phyloP scores from a whole-genome alignment of 2,113 vertebrate genomes.

The Alces alces region DNA sequence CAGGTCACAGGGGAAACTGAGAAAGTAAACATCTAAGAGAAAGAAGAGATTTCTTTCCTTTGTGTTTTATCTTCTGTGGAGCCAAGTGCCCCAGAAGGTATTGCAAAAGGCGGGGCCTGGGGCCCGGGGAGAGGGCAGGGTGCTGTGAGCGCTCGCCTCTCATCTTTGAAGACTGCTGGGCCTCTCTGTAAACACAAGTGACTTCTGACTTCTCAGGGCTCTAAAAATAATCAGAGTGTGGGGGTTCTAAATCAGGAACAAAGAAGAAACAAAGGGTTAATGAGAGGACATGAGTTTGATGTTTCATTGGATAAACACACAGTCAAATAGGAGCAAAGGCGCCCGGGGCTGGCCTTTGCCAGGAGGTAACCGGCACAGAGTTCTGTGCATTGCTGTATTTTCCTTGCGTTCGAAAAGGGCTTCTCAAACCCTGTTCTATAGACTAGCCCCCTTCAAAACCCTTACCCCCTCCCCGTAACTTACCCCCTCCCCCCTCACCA shows the following conservation, averaged over 20 bases:
- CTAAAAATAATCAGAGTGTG: constrained; percentile 68
- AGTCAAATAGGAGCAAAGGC: constrained; percentile 7
- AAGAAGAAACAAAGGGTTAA: constrained; percentile 70
- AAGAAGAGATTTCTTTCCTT: constrained; percentile 45
- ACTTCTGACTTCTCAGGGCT: constrained; percentile 60
- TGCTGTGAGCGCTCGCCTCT: neutral
- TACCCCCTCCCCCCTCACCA: neutral
- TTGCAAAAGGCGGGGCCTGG: neutral
- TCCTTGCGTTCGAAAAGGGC: neutral
- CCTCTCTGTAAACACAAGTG: constrained; percentile 54
- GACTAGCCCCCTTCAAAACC: neutral
- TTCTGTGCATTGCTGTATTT: neutral
- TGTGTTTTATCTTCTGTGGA: constrained; percentile 21
- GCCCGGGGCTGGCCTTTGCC: neutral
- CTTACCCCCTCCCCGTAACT: neutral
- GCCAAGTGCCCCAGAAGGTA: constrained; percentile 18
- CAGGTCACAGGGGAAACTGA: neutral
- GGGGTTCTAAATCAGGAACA: constrained; percentile 56
- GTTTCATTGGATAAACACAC: constrained; percentile 40
- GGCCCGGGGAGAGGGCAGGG: neutral
- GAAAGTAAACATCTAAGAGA: constrained; percentile 54
- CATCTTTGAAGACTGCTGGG: constrained; percentile 47
- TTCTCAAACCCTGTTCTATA: neutral
- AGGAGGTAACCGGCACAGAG: neutral
- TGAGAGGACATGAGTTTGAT: constrained; percentile 62